Conservation (phyloP, 1,140 invertebrate species). For the Sesamia nonagrioides region DNA sequence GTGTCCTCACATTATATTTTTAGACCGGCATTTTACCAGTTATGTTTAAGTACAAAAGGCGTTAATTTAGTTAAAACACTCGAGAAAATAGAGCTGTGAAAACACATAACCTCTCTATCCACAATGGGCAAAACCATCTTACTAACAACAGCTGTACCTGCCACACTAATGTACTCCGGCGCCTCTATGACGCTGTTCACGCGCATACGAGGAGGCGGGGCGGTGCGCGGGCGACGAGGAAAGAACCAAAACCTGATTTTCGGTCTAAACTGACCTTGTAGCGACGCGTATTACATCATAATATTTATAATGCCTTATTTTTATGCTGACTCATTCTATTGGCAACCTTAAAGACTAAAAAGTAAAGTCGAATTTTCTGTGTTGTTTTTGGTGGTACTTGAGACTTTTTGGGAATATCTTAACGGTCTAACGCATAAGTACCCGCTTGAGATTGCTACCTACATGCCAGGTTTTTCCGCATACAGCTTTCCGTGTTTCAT, state of each 20-base stretch:
- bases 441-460: slow-evolving; percentile 68
- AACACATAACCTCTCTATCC: not conserved
- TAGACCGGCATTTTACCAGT: too few relatives aligned
- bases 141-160: slow-evolving; percentile 20
- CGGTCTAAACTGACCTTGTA: slow-evolving; percentile 86
- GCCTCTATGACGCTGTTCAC: slow-evolving; percentile 68
- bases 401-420: slow-evolving; percentile 46
- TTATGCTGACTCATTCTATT: slow-evolving; percentile 43
- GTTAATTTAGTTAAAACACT: too few relatives aligned
- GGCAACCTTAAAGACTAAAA: slow-evolving; percentile 39
- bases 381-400: slow-evolving; percentile 34
- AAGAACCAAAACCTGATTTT: slow-evolving; percentile 83
- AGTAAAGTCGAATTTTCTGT: slow-evolving; percentile 54
- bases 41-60: not conserved
- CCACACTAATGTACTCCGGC: slow-evolving; percentile 63
- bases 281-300: slow-evolving; percentile 84
- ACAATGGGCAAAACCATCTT: not conserved
- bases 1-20: too few relatives aligned
- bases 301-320: slow-evolving; percentile 80
- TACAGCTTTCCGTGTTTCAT: slow-evolving; percentile 80
- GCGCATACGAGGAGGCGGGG: slow-evolving; percentile 33
- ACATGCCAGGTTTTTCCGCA: slow-evolving; percentile 81
- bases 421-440: slow-evolving; percentile 63
- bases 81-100: too few relatives aligned
- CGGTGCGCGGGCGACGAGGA: slow-evolving; percentile 51